Conservation (phyloP, 1,140 invertebrate genomes). For the Antheraea mylitta region DNA sequence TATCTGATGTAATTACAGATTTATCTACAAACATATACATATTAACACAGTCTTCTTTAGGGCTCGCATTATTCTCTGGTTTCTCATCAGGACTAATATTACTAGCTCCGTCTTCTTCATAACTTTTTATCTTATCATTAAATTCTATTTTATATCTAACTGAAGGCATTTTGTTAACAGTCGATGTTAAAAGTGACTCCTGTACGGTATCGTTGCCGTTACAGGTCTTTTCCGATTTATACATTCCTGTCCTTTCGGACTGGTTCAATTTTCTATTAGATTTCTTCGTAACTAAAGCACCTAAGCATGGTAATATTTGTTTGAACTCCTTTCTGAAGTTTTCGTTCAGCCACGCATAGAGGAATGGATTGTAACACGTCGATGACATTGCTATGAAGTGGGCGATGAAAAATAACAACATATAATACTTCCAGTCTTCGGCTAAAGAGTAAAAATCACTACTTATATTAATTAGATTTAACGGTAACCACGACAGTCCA, state of each 20-base stretch:
- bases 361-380: slow-evolving; percentile 95
- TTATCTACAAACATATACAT: slow-evolving; percentile 75
- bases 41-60: slow-evolving; percentile 67
- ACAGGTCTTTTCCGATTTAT: slow-evolving; percentile 82
- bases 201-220: slow-evolving; percentile 88
- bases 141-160: slow-evolving; percentile 68
- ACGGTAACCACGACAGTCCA: slow-evolving; percentile 95
- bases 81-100: slow-evolving; percentile 70
- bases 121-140: slow-evolving; percentile 57
- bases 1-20: slow-evolving; percentile 57
- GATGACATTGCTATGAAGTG: slow-evolving; percentile 98
- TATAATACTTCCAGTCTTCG: slow-evolving; percentile 89
- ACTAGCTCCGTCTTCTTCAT: slow-evolving; percentile 50
- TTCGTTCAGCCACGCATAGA: slow-evolving; percentile 98
- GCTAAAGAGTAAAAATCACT: slow-evolving; percentile 88
- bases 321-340: slow-evolving; percentile 98
- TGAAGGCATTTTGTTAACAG: slow-evolving; percentile 58
- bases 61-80: slow-evolving; percentile 58
- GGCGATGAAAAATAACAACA: slow-evolving; percentile 90
- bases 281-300: slow-evolving; percentile 65
- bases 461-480: slow-evolving; percentile 93
- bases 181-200: slow-evolving; percentile 81
- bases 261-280: slow-evolving; percentile 61
- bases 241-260: slow-evolving; percentile 67
- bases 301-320: slow-evolving; percentile 85